Evolutionary conservation across 2,113 vertebrate genomes (phyloP).

Genomic region (Anseranas semipalmata): DNA sequence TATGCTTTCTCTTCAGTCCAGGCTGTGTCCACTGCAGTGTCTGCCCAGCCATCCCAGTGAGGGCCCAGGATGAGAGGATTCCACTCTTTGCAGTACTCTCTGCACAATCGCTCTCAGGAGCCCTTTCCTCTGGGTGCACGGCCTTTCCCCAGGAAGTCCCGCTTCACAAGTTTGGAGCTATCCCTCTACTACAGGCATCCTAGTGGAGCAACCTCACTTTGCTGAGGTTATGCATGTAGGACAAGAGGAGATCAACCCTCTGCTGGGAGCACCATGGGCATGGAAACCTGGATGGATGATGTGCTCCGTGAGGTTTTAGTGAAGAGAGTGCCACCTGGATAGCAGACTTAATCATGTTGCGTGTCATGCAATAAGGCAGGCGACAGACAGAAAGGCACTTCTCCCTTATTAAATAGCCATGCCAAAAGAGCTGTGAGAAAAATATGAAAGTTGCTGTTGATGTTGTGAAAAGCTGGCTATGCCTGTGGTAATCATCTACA

Average conservation of each 20-base stretch:
- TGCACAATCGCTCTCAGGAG: neutral
- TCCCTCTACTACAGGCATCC: neutral
- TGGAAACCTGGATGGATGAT: neutral
- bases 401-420: neutral
- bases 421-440: neutral
- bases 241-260: neutral
- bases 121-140: neutral
- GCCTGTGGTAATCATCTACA: neutral
- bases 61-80: neutral
- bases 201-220: rapidly evolving
- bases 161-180: neutral
- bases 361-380: neutral
- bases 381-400: neutral
- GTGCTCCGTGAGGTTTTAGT: neutral
- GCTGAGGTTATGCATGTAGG: neutral
- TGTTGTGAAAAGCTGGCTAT: neutral
- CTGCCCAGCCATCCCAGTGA: neutral
- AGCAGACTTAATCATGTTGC: neutral
- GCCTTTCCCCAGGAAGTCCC: neutral
- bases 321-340: neutral
- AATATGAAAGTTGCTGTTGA: neutral
- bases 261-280: neutral
- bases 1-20: neutral
- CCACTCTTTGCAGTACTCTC: neutral
- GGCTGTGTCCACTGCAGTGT: neutral